Conservation (phyloP, 2,113 vertebrate genomes). For the Cavia porcellus region DNA sequence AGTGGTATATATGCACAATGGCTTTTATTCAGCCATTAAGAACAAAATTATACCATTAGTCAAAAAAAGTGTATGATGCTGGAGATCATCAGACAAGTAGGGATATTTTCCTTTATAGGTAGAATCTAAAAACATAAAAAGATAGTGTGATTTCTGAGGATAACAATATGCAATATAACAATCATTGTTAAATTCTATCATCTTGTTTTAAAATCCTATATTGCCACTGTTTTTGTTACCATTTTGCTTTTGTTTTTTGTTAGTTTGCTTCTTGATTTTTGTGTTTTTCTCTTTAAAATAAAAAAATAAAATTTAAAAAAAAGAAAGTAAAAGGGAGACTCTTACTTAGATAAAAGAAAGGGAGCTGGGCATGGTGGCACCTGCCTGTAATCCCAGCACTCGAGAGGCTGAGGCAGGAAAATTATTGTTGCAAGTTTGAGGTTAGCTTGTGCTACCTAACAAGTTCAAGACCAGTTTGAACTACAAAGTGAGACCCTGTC, state of each 20-base stretch:
- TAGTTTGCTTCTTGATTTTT: too few species aligned
- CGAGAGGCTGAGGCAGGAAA: too few species aligned
- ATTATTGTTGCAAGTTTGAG: neutral
- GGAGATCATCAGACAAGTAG: neutral
- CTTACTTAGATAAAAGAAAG: neutral
- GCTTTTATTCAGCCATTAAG: neutral
- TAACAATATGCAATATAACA: too few species aligned
- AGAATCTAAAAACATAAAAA: neutral
- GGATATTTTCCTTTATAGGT: neutral
- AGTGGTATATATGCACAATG: neutral
- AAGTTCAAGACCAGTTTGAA: too few species aligned
- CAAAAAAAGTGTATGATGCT: neutral
- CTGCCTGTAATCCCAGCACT: neutral
- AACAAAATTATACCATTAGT: neutral
- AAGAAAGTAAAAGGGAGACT: neutral
- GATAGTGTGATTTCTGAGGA: neutral
- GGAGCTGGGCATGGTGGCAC: neutral
- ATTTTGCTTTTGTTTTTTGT: too few species aligned
- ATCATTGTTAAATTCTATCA: too few species aligned
- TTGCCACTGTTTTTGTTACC: too few species aligned
- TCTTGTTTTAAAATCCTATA: too few species aligned
- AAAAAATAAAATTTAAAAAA: too few species aligned
- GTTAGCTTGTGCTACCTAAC: neutral
- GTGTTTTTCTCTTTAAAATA: too few species aligned
- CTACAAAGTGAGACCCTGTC: too few species aligned